These are phyloP conservation scores for Novumbra hubbsi DNA, from an alignment of 2,797 vertebrate genomes.

Conservation along the genomic window DNA sequence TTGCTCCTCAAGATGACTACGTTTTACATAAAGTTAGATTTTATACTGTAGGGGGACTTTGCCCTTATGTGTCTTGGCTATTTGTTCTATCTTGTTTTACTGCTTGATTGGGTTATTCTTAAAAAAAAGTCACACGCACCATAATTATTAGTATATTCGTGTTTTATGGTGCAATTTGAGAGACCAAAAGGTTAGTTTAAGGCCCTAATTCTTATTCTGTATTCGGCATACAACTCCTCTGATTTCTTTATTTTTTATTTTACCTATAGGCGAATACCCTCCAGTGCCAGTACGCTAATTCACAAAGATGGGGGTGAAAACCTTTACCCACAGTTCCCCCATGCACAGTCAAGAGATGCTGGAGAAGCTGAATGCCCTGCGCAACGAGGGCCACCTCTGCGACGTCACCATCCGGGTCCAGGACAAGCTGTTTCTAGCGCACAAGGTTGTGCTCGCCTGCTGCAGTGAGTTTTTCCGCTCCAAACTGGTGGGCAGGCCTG, in stretches of 20 bases:
- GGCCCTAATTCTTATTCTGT: neutral
- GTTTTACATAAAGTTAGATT: no score
- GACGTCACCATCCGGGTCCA: conserved; percentile 98
- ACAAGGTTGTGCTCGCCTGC: conserved; percentile 96
- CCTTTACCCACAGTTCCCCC: conserved; percentile 84
- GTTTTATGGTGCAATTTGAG: no score
- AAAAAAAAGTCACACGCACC: no score
- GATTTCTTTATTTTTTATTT: neutral
- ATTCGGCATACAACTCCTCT: neutral
- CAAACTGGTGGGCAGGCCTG: conserved; percentile 87
- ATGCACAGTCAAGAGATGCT: conserved; percentile 95
- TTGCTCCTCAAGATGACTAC: no score
- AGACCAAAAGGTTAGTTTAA: no score
- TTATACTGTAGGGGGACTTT: no score
- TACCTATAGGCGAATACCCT: neutral
- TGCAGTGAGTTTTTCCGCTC: conserved; percentile 97
- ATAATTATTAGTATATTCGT: no score
- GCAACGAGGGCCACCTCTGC: conserved; percentile 90
- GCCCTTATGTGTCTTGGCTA: no score
- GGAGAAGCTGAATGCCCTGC: conserved; percentile 88
- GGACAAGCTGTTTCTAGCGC: conserved; percentile 96
- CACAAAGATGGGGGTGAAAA: conserved; percentile 78
- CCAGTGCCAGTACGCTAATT: neutral
- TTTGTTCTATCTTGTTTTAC: no score
- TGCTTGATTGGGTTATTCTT: no score